Percentiles rank a stretch among this genome's conserved stretches.
These are phyloP conservation scores for Bugula neritina DNA, from an alignment of 2,888 invertebrate genomes.

Conservation along the genomic window DNA sequence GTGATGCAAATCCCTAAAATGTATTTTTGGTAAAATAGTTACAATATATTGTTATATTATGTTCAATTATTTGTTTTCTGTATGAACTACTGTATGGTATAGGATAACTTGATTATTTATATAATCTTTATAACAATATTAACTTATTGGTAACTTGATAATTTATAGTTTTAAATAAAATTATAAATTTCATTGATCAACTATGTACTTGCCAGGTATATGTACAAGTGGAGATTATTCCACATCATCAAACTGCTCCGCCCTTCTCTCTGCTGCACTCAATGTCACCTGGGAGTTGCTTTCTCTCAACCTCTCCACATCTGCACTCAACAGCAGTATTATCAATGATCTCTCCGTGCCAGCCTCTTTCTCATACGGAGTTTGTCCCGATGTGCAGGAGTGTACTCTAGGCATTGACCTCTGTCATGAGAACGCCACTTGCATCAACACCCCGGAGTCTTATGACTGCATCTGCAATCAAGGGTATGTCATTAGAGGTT, in stretches of 20 bases:
- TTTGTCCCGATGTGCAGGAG: constrained; percentile 82
- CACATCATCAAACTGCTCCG: constrained; percentile 38
- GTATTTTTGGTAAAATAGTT: too few species aligned
- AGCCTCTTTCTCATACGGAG: constrained; percentile 75
- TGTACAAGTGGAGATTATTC: constrained; percentile 37
- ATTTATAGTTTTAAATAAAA: too few species aligned
- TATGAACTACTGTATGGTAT: too few species aligned
- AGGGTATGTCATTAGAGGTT: constrained; percentile 57
- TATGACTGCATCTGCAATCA: constrained; percentile 76
- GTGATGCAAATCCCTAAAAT: too few species aligned
- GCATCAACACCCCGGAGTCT: constrained; percentile 84
- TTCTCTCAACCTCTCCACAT: constrained; percentile 15
- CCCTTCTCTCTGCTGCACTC: constrained; percentile 32
- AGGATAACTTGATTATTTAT: too few species aligned
- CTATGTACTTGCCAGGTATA: too few species aligned
- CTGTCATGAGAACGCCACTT: constrained; percentile 83
- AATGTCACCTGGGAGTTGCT: constrained; percentile 30
- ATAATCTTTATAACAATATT: too few species aligned
- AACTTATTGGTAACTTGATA: too few species aligned
- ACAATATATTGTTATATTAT: too few species aligned
- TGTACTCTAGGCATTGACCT: constrained; percentile 80
- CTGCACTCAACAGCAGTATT: not conserved
- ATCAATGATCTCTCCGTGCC: constrained; percentile 29
- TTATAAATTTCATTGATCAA: too few species aligned
- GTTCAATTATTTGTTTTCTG: too few species aligned